Base-by-base conservation (phyloP, 2,888 invertebrate genomes). In the Keiferia lycopersicella region DNA sequence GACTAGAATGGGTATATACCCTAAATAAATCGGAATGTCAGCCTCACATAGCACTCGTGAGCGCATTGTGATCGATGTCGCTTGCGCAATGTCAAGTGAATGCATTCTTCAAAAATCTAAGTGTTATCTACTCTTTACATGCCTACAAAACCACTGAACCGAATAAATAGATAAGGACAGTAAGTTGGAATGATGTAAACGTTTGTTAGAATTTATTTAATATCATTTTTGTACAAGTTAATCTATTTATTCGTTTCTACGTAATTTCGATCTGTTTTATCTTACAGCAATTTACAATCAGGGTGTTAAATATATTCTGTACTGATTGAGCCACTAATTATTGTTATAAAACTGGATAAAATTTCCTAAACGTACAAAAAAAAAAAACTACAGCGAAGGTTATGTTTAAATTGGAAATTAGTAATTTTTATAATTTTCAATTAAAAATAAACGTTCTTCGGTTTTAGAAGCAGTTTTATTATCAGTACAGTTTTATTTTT, bases 31-130 rank as follows among this genome's bases (percentile, higher is more conserved):
- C 8, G 3, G n/a, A 45, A 45, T 45, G 16, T 45, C 45, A 45
- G 45, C n/a, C 45, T 45, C n/a, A 45, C 0, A 16, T 45, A 45
- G 85, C 86, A 85, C 81, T 77, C 73, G 77, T 84, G 80, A 77
- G 83, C 82, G 85, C 83, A 84, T 83, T 84, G 77, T 77, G 70
- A 77, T 88, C 73, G 82, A 83, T 88, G 89, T 90, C 78, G 88
- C 86, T 87, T 76, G 77, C 76, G 82, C 76, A 80, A 76, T 81
- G 79, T 79, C 74, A 73, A 81, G 75, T 84, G 76, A 73, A 75
- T 79, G 74, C 78, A 68, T 74, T 67, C 66, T 73, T 68, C 66
- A 64, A 67, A 58, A 18, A 39, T 22, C 2, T 20, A 51, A 22
- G 56, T 62, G 62, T 62, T n/a, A 56, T 16, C 56, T 34, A 34